Evolutionary conservation across 2,888 invertebrate species (phyloP), one percentile per base, ranked within the genome.

Genomic region (Fissipunctia ypsillon): DNA sequence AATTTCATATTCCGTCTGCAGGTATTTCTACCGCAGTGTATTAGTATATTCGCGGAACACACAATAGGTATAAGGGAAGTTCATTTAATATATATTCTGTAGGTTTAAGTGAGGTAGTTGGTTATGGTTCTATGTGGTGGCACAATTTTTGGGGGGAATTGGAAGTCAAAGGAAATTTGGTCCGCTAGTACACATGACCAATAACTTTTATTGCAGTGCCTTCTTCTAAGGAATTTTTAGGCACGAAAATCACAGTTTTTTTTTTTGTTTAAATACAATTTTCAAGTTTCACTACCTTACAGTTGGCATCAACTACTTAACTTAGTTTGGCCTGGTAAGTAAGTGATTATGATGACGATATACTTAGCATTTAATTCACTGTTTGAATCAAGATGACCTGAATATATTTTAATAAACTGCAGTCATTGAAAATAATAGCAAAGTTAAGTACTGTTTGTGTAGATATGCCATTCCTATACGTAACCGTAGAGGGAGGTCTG

Each of bases 1-100:
- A 81, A 72, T 73, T 81, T 87, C 81, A 84, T 84, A 83, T 83
- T 85, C 70, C 56, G 56, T 78, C 76, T 81, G 76, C 79, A 84
- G 78, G 77, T 85, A 83, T 84, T 57, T 50, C 67, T 80, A 81
- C 77, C 78, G 73, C 71, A 76, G 43, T 52, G 61, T 68, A 76
- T 84, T 81, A 79, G 76, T n/a, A 60, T 69, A 83, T 83, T 83
- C 71, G 66, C 56, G 50, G 35, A 69, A 69, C 69, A 78, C n/a
- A 73, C 50, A 56, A 59, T 22, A 43, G 12, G 52, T 35, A 50
- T 28, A 43, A 12, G 10, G 38, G 35, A 38, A 19, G 31, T 69
- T 43, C 31, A 41, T 57, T n/a, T 57, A 66, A 57, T 69, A 60
- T 66, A 57, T 69, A 60, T 66, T 56, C 41, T 45, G 43, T 12